A percentile compares a stretch with the other conserved stretches of the same genome.
Conservation (phyloP, 2,797 vertebrate species). For the Myiothlypis coronata region DNA sequence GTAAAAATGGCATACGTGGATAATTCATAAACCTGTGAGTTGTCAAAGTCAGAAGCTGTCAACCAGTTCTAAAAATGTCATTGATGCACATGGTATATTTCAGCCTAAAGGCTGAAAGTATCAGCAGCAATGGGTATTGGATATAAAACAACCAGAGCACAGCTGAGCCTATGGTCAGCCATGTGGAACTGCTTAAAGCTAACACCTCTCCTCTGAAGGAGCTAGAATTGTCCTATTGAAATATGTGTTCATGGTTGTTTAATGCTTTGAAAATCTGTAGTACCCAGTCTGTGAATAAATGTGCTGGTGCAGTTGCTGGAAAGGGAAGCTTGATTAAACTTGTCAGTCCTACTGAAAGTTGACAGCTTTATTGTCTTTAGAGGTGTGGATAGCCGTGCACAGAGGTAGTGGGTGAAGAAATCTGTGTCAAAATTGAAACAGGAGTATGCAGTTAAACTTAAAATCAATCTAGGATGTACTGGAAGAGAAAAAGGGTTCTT, state of each 20-base stretch:
- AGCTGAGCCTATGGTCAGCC: not conserved
- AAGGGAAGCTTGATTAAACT: not conserved
- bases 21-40: not conserved
- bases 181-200: not conserved
- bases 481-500: not conserved
- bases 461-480: not conserved
- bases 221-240: not conserved
- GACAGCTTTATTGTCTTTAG: not conserved
- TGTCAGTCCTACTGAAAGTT: not conserved
- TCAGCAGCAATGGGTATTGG: rapidly evolving
- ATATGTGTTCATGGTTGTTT: not conserved
- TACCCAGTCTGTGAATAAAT: not conserved
- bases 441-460: not conserved
- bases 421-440: not conserved
- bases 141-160: not conserved
- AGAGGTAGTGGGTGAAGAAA: not conserved
- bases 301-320: not conserved
- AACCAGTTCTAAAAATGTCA: not conserved
- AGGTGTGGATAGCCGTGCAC: not conserved
- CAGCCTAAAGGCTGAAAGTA: not conserved
- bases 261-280: not conserved
- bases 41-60: not conserved
- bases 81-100: not conserved
- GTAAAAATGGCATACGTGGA: not conserved
- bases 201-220: not conserved